Conservation (phyloP, 2,797 vertebrate species). For the Mormyrus hasselquistii region DNA sequence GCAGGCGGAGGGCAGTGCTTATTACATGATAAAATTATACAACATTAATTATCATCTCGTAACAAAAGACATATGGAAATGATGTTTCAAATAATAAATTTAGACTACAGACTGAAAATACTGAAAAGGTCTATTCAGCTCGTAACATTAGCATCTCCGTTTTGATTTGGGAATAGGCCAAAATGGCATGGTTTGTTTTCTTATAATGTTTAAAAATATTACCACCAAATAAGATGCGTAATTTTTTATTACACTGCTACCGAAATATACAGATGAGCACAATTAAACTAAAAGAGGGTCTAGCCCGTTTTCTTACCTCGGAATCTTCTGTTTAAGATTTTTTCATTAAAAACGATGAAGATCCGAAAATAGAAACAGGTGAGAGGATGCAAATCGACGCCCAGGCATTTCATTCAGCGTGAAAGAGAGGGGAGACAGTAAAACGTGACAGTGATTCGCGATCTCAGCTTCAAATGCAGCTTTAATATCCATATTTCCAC, state of each 20-base stretch:
- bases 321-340: slow-evolving; percentile 56
- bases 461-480: neutral
- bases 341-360: neutral
- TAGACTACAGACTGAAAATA: neutral
- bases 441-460: neutral
- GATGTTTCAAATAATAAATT: neutral
- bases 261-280: slow-evolving; percentile 10
- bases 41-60: neutral
- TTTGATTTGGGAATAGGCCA: neutral
- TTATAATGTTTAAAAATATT: neutral
- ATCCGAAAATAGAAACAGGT: slow-evolving; percentile 50
- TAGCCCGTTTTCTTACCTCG: slow-evolving; percentile 55
- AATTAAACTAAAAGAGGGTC: slow-evolving; percentile 11
- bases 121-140: neutral
- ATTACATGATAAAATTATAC: neutral
- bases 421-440: slow-evolving; percentile 34
- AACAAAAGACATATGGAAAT: neutral
- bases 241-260: slow-evolving; percentile 21
- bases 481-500: neutral
- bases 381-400: slow-evolving; percentile 56
- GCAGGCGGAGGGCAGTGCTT: neutral
- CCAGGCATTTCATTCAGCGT: slow-evolving; percentile 36
- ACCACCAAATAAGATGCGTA: neutral
- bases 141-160: neutral
- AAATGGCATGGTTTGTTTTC: neutral